Base-by-base conservation (phyloP, 92 coral and sea anemone species). In the Parazoanthus swiftii region DNA sequence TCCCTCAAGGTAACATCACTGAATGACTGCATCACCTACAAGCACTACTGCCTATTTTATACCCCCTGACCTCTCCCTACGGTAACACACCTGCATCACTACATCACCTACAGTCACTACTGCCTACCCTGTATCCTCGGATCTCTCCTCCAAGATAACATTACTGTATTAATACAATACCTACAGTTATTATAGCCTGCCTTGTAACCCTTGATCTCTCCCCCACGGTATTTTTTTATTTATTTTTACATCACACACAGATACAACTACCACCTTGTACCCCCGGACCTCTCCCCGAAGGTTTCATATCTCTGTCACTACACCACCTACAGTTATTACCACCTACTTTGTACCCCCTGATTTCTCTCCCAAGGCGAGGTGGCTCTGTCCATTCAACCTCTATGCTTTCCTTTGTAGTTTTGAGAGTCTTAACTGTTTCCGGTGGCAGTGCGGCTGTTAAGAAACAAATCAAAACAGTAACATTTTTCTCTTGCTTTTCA, bases 401-500 rank as follows among this genome's bases (percentile, higher is more conserved):
- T 15, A 81, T 37, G 23, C 43, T 8, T 59, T 65, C 13, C 0
- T 1, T 81, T 20, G 8, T 75, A 33, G 39, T 81, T 20, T n/a
- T 81, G 7, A 38, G 13, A 37, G 37, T 29, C 25, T 81, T 18
- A 56, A 80, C 48, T 4, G 15, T 8, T 4, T 15, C 43, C 58
- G 85, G 85, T 59, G 85, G 85, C 73, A 80, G 8, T 21, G 85
- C 85, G 14, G 85, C 85, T 80, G 72, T 80, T 51, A 58, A 29
- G 35, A 25, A 8, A 14, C 6, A 15, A 48, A 15, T 23, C 38
- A 46, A 78, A 25, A 26, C 1, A 36, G 16, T 6, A n/a, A 23
- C 16, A 26, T n/a, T n/a, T n/a, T n/a, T n/a, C n/a, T n/a, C n/a
- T n/a, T n/a, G n/a, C n/a, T 8, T 23, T 4, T 23, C 29, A 66